A percentile compares a stretch with the other conserved stretches of the same genome.
Evolutionary conservation across 2,113 vertebrate species (phyloP).

Genomic region (Thomomys bottae): DNA sequence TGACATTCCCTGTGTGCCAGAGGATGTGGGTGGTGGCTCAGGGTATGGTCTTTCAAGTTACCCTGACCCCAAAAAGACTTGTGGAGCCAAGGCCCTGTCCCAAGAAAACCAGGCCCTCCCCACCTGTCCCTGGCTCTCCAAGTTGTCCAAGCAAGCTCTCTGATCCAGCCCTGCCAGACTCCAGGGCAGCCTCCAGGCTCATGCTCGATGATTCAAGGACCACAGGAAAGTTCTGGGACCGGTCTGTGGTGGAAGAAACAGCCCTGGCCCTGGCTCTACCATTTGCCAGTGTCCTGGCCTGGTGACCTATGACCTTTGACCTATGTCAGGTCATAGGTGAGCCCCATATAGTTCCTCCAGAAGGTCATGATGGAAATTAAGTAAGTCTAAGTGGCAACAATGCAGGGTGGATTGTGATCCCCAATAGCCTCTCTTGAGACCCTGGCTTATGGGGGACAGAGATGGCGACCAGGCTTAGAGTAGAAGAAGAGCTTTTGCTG

Average conservation of each 20-base stretch:
- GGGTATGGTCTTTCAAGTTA: neutral
- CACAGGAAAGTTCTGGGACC: neutral
- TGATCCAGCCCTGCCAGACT: neutral
- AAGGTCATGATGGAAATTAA: neutral
- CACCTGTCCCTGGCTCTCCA: no score
- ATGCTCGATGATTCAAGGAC: neutral
- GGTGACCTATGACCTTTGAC: neutral
- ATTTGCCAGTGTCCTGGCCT: neutral
- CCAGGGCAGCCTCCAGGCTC: neutral
- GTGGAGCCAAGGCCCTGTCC: neutral
- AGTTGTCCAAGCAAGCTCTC: neutral
- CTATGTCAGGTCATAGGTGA: neutral
- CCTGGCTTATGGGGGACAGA: neutral
- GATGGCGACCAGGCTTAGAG: neutral
- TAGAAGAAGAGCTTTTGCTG: no score
- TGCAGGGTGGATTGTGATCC: accelerated
- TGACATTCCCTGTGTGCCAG: accelerated
- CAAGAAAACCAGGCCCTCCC: neutral
- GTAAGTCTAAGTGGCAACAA: neutral
- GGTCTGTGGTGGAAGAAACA: neutral
- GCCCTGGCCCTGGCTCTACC: neutral
- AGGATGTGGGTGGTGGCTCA: accelerated
- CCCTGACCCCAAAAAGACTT: neutral
- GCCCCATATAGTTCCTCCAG: neutral
- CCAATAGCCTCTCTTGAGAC: neutral